phyloP scores from a whole-genome alignment of 2,113 vertebrate species.

The Gobius niger region DNA sequence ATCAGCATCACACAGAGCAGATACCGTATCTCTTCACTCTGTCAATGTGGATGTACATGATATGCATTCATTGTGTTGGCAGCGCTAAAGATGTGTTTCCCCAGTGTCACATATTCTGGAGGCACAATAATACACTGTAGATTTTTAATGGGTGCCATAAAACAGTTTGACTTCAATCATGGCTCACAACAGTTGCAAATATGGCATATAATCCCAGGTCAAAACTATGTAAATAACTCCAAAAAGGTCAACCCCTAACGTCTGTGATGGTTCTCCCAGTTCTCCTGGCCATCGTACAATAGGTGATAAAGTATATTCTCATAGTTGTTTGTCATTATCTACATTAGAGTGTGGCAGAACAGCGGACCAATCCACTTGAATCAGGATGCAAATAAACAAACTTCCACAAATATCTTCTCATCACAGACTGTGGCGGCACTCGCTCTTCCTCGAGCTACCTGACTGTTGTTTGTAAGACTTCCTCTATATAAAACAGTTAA shows the following conservation, averaged over 20 bases:
- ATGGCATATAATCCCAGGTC: neutral
- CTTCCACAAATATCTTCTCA: slow-evolving; percentile 59
- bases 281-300: neutral
- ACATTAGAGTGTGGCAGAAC: slow-evolving; percentile 46
- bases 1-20: neutral
- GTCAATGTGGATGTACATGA: neutral
- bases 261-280: neutral
- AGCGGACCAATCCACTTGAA: slow-evolving; percentile 69
- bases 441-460: slow-evolving; percentile 55
- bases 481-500: slow-evolving; percentile 55
- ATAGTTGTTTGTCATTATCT: slow-evolving; percentile 14
- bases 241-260: neutral
- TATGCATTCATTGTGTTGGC: slow-evolving; percentile 17
- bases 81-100: slow-evolving; percentile 11
- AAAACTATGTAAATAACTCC: neutral
- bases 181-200: neutral
- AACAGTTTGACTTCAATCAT: slow-evolving; percentile 21
- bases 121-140: slow-evolving; percentile 16
- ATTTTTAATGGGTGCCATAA: slow-evolving; percentile 20
- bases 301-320: neutral
- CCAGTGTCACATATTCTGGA: slow-evolving; percentile 14
- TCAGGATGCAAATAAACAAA: slow-evolving; percentile 41
- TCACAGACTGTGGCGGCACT: slow-evolving; percentile 58
- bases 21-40: neutral
- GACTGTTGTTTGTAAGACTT: slow-evolving; percentile 73